Conservation (phyloP, 2,797 vertebrate genomes). For the Enteromius fasciolatus region DNA sequence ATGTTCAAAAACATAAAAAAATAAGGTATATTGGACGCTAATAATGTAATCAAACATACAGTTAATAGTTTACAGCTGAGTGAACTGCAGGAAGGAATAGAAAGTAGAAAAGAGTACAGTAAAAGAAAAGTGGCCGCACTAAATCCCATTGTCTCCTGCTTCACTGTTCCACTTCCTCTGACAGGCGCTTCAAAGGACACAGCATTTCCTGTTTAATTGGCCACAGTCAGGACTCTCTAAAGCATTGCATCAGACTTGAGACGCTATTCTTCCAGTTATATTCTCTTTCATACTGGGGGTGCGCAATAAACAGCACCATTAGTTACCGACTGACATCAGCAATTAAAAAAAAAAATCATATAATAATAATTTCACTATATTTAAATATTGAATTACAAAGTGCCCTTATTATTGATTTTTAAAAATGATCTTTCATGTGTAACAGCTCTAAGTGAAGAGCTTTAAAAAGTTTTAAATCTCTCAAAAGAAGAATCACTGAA, state of each 20-base stretch:
- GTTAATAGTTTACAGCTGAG: conserved; percentile 13
- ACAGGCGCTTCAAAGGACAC: conserved; percentile 66
- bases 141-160: conserved; percentile 60
- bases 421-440: no score
- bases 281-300: background rate
- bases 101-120: conserved; percentile 19
- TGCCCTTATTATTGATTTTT: no score
- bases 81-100: background rate
- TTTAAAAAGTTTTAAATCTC: no score
- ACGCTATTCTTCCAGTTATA: background rate
- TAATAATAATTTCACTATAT: background rate
- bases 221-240: conserved; percentile 63
- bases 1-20: background rate
- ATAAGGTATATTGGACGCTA: background rate
- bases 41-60: background rate
- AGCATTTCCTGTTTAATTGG: conserved; percentile 69
- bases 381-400: background rate
- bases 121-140: conserved; percentile 49
- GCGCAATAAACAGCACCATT: background rate
- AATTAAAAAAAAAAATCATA: background rate
- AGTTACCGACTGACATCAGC: background rate
- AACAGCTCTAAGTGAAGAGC: no score
- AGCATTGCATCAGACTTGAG: conserved; percentile 41
- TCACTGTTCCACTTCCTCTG: conserved; percentile 59
- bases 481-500: no score